Evolutionary conservation across 2,888 invertebrate species (phyloP).

Genomic region (Zygothrica quintamaculata): DNA sequence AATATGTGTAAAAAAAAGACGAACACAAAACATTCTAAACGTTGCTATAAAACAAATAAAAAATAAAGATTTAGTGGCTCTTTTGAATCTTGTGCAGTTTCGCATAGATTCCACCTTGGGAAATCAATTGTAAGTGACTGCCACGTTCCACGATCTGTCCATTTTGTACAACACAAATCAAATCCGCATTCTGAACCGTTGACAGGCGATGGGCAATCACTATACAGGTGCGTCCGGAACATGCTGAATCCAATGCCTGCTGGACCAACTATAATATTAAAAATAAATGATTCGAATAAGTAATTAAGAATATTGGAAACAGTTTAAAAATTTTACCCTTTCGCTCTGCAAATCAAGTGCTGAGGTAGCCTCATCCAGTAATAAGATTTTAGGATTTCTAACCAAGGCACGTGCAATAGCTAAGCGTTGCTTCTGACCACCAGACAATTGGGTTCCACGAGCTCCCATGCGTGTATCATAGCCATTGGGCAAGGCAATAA

Average conservation of each 20-base stretch:
- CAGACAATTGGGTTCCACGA: slow-evolving; percentile 91
- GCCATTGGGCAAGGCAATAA: slow-evolving; percentile 90
- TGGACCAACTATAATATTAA: slow-evolving; percentile 87
- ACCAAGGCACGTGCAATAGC: slow-evolving; percentile 92
- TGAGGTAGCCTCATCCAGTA: slow-evolving; percentile 92
- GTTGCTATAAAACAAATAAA: slow-evolving; percentile 3
- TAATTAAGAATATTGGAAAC: background rate
- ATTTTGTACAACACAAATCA: slow-evolving; percentile 92
- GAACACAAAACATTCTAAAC: background rate
- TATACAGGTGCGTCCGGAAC: slow-evolving; percentile 92
- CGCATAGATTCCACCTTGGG: slow-evolving; percentile 88
- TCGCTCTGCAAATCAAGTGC: slow-evolving; percentile 92
- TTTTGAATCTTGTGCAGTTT: slow-evolving; percentile 88
- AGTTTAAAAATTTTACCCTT: slow-evolving; percentile 36
- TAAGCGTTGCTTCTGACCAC: slow-evolving; percentile 95
- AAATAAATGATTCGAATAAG: background rate
- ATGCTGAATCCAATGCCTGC: slow-evolving; percentile 92
- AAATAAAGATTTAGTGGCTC: slow-evolving; percentile 39
- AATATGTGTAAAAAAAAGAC: too few relatives aligned
- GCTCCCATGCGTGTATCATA: slow-evolving; percentile 91
- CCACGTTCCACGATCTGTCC: slow-evolving; percentile 92
- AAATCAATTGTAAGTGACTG: slow-evolving; percentile 90
- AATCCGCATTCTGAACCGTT: slow-evolving; percentile 92
- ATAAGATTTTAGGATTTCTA: slow-evolving; percentile 89
- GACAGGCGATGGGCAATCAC: slow-evolving; percentile 94